Evolutionary conservation across 2,797 vertebrate genomes (phyloP).

Genomic region (Acanthurus leucopareius): DNA sequence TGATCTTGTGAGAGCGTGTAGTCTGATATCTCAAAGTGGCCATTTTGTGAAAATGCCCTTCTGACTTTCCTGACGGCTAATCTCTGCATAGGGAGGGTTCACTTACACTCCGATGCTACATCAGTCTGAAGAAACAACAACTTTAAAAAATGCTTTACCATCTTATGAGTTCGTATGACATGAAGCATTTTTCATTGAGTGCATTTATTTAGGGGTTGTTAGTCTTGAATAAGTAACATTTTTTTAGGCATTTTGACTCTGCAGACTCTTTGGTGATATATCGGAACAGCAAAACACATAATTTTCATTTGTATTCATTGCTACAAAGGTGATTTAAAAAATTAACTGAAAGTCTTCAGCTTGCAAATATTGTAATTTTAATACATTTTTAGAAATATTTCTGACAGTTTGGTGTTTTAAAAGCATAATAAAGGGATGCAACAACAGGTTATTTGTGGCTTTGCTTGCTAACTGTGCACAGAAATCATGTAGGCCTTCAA

Average conservation of each 20-base stretch:
- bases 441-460: too few species aligned
- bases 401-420: background rate
- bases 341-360: background rate
- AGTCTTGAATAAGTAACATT: too few species aligned
- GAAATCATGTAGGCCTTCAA: background rate
- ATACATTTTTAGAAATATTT: background rate
- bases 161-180: background rate
- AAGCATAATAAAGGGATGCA: too few species aligned
- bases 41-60: background rate
- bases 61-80: background rate
- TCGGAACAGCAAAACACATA: background rate
- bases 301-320: background rate
- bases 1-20: constrained; percentile 32
- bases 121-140: background rate
- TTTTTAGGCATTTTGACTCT: too few species aligned
- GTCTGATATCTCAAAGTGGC: constrained; percentile 15
- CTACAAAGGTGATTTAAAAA: background rate
- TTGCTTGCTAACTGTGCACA: background rate
- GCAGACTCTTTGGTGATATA: too few species aligned
- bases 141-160: background rate
- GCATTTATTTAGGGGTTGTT: background rate
- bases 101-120: background rate
- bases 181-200: background rate
- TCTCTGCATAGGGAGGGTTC: background rate
- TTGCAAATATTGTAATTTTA: background rate